Conservation (phyloP, 2,888 invertebrate genomes). For the Monopis laevigella region DNA sequence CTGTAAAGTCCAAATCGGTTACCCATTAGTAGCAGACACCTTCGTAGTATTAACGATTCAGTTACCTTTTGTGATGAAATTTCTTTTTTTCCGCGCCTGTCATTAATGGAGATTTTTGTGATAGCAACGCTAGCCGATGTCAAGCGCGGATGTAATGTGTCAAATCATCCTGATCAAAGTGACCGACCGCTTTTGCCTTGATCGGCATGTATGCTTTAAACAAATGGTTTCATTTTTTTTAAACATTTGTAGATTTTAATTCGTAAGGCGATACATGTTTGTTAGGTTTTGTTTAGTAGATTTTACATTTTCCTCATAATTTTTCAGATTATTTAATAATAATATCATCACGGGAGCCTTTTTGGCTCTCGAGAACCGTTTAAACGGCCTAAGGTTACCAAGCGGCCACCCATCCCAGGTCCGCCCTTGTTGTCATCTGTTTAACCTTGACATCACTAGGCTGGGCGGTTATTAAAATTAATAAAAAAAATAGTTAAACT, state of each 20-base stretch:
- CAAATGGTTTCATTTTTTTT: no score
- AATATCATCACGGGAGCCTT: no score
- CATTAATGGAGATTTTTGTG: conserved; percentile 58
- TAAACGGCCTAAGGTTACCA: no score
- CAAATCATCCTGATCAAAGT: conserved; percentile 57
- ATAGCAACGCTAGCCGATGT: conserved; percentile 32
- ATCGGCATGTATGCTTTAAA: no score
- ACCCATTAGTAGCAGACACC: conserved; percentile 59
- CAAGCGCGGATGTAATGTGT: conserved; percentile 30
- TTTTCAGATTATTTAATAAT: no score
- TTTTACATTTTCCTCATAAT: no score
- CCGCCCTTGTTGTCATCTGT: no score
- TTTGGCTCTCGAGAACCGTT: no score
- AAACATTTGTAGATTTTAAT: conserved; percentile 49
- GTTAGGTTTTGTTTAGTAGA: no score
- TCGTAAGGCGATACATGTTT: conserved; percentile 23
- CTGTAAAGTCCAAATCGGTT: conserved; percentile 19
- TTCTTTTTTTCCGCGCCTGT: conserved; percentile 45
- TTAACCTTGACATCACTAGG: no score
- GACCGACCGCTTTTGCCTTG: no score
- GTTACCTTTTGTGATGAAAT: conserved; percentile 45
- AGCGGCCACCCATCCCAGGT: no score
- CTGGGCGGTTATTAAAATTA: not conserved
- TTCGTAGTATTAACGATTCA: conserved; percentile 55
- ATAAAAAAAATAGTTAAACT: not conserved